These are phyloP conservation scores for Aphelenchoides avenae DNA, from an alignment of 1,140 invertebrate genomes.

Conservation along the genomic window DNA sequence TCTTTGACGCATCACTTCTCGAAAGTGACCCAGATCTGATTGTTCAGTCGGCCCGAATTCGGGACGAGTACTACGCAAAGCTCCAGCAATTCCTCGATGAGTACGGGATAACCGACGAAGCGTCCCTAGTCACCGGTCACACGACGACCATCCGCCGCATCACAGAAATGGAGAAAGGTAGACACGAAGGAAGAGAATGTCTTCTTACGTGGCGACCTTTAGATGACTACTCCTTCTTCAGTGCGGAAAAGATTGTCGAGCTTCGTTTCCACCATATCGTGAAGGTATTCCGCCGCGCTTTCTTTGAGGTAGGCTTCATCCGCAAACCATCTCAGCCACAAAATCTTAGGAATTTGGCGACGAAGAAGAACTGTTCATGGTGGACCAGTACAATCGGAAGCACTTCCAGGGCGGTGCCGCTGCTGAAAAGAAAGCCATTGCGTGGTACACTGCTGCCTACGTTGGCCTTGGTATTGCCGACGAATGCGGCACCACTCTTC, in stretches of 20 bases:
- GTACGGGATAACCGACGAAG: constrained; percentile 50
- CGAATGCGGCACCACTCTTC: no score
- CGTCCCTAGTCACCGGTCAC: constrained; percentile 44
- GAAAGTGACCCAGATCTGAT: constrained; percentile 11
- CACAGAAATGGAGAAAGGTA: constrained; percentile 43
- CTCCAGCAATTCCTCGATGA: constrained; percentile 40
- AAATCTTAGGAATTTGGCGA: constrained; percentile 44
- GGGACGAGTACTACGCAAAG: constrained; percentile 32
- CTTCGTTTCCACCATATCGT: constrained; percentile 17
- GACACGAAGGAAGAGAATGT: constrained; percentile 42
- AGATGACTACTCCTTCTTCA: constrained; percentile 21
- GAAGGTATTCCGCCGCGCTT: neutral
- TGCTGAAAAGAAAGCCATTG: constrained; percentile 38
- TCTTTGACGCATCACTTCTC: constrained; percentile 5
- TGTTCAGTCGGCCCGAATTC: constrained; percentile 10
- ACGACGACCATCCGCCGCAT: constrained; percentile 33
- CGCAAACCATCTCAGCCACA: no score
- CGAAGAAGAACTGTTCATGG: constrained; percentile 17
- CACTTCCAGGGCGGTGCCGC: neutral
- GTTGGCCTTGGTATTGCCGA: no score
- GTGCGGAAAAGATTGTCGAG: constrained; percentile 31
- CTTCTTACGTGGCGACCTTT: constrained; percentile 45
- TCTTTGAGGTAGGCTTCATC: no score
- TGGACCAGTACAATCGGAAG: constrained; percentile 8
- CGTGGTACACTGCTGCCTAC: constrained; percentile 53